These are phyloP conservation scores for Polyergus mexicanus DNA, from an alignment of 1,140 invertebrate species.

Conservation along the genomic window DNA sequence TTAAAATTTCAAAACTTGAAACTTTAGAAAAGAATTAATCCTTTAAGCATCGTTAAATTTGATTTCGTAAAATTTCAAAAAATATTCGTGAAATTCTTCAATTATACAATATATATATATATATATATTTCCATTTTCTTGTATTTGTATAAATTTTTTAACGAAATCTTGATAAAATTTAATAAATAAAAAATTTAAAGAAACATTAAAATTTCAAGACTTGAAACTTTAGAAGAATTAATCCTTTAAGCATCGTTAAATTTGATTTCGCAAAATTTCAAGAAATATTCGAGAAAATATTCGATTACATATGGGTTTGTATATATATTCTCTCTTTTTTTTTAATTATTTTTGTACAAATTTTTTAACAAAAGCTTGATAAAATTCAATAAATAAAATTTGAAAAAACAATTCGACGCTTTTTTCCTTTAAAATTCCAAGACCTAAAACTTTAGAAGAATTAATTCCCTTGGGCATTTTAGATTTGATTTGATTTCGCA, in stretches of 20 bases:
- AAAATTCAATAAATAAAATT: background rate
- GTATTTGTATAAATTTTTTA: background rate
- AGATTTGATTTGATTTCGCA: slow-evolving; percentile 11
- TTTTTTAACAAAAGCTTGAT: background rate
- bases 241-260: background rate
- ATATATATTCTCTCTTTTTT: background rate
- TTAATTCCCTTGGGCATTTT: background rate
- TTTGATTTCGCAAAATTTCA: background rate
- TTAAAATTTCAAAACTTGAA: background rate
- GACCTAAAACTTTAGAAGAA: background rate
- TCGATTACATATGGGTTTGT: background rate
- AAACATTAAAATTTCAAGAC: background rate
- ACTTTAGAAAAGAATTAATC: background rate
- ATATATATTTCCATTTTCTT: background rate
- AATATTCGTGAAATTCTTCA: background rate
- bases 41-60: background rate
- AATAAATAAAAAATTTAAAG: background rate
- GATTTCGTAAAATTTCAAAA: background rate
- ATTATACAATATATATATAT: background rate
- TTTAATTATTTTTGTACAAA: background rate
- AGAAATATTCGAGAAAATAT: background rate
- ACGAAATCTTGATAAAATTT: background rate
- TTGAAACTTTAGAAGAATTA: background rate
- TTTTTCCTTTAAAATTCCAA: background rate
- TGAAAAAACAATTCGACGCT: background rate